These are phyloP conservation scores for Tillus elongatus DNA, from an alignment of 2,888 invertebrate genomes.

Conservation along the genomic window DNA sequence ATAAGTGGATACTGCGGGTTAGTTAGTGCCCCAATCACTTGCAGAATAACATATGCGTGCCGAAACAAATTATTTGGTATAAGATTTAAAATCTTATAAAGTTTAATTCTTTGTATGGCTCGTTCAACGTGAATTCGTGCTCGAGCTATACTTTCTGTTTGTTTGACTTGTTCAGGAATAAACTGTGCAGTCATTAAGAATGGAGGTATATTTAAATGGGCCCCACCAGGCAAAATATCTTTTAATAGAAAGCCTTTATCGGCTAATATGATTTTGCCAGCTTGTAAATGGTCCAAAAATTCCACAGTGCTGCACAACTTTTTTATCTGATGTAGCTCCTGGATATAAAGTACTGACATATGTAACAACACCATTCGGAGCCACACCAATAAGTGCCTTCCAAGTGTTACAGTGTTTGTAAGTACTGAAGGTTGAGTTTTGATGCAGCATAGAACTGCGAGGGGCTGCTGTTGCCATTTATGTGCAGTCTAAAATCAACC, in stretches of 20 bases:
- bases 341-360: conserved; percentile 9
- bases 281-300: conserved; percentile 19
- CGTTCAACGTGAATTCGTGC: conserved; percentile 25
- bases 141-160: conserved; percentile 22
- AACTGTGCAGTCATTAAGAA: conserved; percentile 21
- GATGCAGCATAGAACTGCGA: neutral
- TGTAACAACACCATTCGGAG: conserved; percentile 12
- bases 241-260: conserved; percentile 26
- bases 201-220: conserved; percentile 25
- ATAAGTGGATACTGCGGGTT: conserved; percentile 14
- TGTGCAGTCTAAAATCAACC: conserved; percentile 11
- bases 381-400: too few relatives aligned
- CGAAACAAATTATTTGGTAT: conserved; percentile 7
- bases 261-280: conserved; percentile 24
- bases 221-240: conserved; percentile 23
- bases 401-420: conserved; percentile 5
- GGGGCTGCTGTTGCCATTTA: conserved; percentile 7
- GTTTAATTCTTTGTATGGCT: conserved; percentile 23
- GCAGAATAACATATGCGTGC: conserved; percentile 6
- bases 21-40: conserved; percentile 11
- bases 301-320: conserved; percentile 20
- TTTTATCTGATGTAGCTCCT: conserved; percentile 24
- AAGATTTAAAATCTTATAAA: conserved; percentile 16
- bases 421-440: conserved; percentile 6
- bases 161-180: conserved; percentile 19